A percentile compares a stretch with the other conserved stretches of the same genome.
phyloP scores from a whole-genome alignment of 1,140 invertebrate genomes.

The Agrypnia vestita region DNA sequence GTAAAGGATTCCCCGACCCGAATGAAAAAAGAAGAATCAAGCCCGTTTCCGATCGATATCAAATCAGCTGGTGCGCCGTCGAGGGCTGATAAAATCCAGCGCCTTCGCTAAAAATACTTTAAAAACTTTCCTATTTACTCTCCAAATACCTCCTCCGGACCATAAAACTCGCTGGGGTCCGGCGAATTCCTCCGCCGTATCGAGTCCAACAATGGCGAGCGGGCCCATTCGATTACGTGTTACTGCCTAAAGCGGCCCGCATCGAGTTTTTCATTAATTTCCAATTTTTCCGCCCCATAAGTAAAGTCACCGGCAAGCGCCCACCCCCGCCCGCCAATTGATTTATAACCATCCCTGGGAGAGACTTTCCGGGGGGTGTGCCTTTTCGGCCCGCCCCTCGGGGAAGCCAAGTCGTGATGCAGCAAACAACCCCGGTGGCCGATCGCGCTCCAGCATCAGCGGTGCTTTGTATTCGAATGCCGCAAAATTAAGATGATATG shows the following conservation, averaged over 20 bases:
- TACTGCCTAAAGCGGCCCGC: slow-evolving; percentile 21
- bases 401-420: slow-evolving; percentile 11
- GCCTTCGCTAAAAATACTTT: slow-evolving; percentile 22
- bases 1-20: neutral
- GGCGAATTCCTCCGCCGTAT: slow-evolving; percentile 3
- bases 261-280: slow-evolving; percentile 61
- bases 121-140: slow-evolving; percentile 27
- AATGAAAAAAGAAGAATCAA: slow-evolving; percentile 5
- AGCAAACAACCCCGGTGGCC: neutral
- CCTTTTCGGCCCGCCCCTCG: neutral
- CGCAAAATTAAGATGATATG: no score
- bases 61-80: slow-evolving; percentile 2
- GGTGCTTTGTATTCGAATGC: neutral
- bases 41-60: slow-evolving; percentile 3
- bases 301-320: slow-evolving; percentile 60
- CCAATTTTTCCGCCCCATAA: slow-evolving; percentile 62
- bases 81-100: neutral
- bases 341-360: slow-evolving; percentile 54
- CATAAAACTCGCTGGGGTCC: slow-evolving; percentile 12
- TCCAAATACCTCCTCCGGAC: slow-evolving; percentile 16
- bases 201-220: slow-evolving; percentile 13
- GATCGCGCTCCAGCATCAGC: slow-evolving; percentile 1
- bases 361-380: slow-evolving; percentile 21
- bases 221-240: slow-evolving; percentile 40
- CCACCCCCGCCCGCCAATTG: slow-evolving; percentile 48